These are phyloP conservation scores for Hofmannophila pseudospretella DNA, from an alignment of 2,888 invertebrate species.

Conservation along the genomic window DNA sequence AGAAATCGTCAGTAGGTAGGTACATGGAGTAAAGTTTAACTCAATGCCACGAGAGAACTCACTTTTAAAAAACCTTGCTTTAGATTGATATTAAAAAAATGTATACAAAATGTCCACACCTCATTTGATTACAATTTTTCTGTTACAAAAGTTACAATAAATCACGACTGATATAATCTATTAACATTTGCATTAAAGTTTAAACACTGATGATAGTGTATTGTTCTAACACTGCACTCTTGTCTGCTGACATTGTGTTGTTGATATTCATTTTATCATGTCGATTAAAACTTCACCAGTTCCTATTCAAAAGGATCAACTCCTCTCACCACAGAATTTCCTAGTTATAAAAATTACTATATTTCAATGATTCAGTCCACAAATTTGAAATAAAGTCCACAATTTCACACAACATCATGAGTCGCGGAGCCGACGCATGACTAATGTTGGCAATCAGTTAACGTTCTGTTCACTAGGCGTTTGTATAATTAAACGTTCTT, in stretches of 20 bases:
- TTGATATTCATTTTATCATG: conserved; percentile 41
- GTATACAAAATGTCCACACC: conserved; percentile 73
- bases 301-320: conserved; percentile 66
- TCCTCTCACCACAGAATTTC: conserved; percentile 76
- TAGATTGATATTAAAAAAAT: conserved; percentile 62
- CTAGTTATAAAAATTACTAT: conserved; percentile 75
- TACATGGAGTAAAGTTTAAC: conserved; percentile 23
- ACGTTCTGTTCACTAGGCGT: conserved; percentile 74
- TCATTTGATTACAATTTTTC: conserved; percentile 60
- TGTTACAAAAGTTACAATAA: conserved; percentile 66
- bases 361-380: conserved; percentile 71
- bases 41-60: conserved; percentile 74
- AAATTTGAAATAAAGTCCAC: conserved; percentile 77
- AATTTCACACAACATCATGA: conserved; percentile 58
- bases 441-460: conserved; percentile 54
- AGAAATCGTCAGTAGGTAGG: conserved; percentile 7
- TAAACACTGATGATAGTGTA: conserved; percentile 47
- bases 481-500: conserved; percentile 68
- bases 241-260: conserved; percentile 42
- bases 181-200: conserved; percentile 37
- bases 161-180: conserved; percentile 47
- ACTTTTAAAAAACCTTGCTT: conserved; percentile 46
- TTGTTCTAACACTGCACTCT: conserved; percentile 50
- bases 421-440: conserved; percentile 38
- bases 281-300: conserved; percentile 55